These are phyloP conservation scores for Phycodurus eques DNA, from an alignment of 2,113 vertebrate genomes.

Conservation along the genomic window DNA sequence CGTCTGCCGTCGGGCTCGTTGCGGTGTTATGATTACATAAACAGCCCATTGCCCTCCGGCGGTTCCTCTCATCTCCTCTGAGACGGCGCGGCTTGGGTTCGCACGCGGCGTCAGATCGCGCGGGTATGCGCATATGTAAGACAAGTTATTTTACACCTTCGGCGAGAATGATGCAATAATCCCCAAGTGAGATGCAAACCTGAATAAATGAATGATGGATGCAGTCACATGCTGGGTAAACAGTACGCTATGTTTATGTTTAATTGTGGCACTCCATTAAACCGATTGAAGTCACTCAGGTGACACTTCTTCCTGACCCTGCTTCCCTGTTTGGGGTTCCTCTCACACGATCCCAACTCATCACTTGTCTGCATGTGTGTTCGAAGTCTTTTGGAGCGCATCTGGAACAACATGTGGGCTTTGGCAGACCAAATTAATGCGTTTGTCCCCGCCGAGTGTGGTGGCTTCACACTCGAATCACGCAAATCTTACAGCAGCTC, in stretches of 20 bases:
- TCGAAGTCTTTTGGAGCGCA: slow-evolving; percentile 24
- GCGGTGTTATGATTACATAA: slow-evolving; percentile 38
- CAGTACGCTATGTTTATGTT: neutral
- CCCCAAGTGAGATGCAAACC: neutral
- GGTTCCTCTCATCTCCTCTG: slow-evolving; percentile 32
- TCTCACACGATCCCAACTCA: slow-evolving; percentile 18
- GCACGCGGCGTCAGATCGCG: slow-evolving; percentile 5
- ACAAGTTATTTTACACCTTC: slow-evolving; percentile 3
- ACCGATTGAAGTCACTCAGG: too few species aligned
- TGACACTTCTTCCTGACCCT: neutral
- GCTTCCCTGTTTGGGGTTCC: neutral
- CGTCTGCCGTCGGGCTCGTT: slow-evolving; percentile 24
- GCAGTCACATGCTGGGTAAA: slow-evolving; percentile 6
- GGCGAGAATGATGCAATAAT: slow-evolving; percentile 2
- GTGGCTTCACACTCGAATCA: slow-evolving; percentile 14
- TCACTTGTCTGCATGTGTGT: neutral
- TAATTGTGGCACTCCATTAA: neutral
- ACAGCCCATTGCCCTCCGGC: slow-evolving; percentile 26
- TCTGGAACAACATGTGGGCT: slow-evolving; percentile 43
- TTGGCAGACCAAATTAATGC: slow-evolving; percentile 27
- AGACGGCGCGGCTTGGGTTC: slow-evolving; percentile 7
- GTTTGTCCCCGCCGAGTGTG: slow-evolving; percentile 13
- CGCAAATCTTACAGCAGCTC: slow-evolving; percentile 3
- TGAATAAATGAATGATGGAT: neutral
- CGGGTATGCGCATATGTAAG: slow-evolving; percentile 8